Conservation (phyloP, 2,797 vertebrate species). For the Tauraco hartlaubi region DNA sequence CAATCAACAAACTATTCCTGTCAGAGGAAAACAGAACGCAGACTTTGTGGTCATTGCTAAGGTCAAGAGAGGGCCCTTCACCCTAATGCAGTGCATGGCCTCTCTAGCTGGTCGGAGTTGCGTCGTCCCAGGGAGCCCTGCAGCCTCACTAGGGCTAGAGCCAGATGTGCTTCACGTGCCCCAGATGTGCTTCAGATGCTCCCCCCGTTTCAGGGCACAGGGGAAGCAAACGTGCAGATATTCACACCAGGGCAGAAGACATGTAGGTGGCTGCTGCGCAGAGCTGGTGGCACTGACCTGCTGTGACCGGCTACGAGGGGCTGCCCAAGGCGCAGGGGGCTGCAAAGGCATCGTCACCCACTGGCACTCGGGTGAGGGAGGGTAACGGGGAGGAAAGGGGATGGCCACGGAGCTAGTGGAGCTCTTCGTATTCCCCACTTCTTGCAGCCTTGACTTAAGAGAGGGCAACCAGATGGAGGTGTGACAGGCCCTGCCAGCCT, state of each 20-base stretch:
- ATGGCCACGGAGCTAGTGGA: neutral
- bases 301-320: fast-evolving
- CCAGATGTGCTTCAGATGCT: neutral
- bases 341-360: neutral
- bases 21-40: neutral
- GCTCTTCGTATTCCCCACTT: neutral
- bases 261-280: fast-evolving
- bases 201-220: neutral
- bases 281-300: neutral
- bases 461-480: fast-evolving
- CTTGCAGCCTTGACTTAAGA: neutral
- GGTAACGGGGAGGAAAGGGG: fast-evolving
- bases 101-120: neutral
- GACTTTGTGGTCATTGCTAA: neutral
- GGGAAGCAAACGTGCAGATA: fast-evolving
- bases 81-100: fast-evolving
- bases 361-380: fast-evolving
- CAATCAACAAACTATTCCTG: neutral
- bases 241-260: neutral
- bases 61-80: neutral
- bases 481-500: neutral
- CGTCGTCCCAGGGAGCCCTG: neutral
- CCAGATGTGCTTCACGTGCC: neutral
- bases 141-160: neutral
- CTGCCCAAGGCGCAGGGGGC: neutral